phyloP scores from a whole-genome alignment of 2,888 invertebrate genomes.

The Phrixothrix hirtus region DNA sequence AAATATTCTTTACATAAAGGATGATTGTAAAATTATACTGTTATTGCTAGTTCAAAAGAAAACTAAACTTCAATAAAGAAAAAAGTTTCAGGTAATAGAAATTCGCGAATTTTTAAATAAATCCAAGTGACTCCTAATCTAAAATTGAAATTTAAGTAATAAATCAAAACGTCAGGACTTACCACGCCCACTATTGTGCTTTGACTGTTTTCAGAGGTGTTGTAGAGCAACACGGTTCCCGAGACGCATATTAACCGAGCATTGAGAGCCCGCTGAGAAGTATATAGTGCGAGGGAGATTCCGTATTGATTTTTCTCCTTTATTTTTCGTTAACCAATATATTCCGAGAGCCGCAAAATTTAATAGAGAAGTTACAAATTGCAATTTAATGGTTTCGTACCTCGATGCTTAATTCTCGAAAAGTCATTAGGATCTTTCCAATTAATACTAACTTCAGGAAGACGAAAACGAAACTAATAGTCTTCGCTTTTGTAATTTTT shows the following conservation, averaged over 20 bases:
- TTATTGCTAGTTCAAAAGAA: conserved; percentile 2
- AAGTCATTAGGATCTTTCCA: conserved; percentile 24
- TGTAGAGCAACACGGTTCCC: conserved; percentile 33
- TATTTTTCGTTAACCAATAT: conserved; percentile 21
- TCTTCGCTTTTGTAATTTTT: conserved; percentile 21
- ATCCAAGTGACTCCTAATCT: conserved; percentile 39
- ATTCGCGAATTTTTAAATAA: conserved; percentile 31
- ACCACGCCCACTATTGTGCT: conserved; percentile 42
- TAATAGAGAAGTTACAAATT: conserved; percentile 22
- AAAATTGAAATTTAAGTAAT: conserved; percentile 47
- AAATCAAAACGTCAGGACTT: conserved; percentile 45
- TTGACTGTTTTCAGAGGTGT: conserved; percentile 42
- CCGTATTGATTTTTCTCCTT: conserved; percentile 30
- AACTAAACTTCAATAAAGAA: conserved; percentile 20
- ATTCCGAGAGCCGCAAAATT: conserved; percentile 15
- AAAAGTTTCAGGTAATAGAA: conserved; percentile 21
- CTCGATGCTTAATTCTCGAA: conserved; percentile 8
- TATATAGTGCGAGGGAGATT: conserved; percentile 19
- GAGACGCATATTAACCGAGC: conserved; percentile 31
- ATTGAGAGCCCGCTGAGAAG: conserved; percentile 23
- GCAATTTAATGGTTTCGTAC: conserved; percentile 15
- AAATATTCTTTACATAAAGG: no score
- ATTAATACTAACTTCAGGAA: conserved; percentile 14
- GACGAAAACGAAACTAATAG: conserved; percentile 21
- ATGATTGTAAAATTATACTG: no score